Evolutionary conservation across 2,888 invertebrate species (phyloP), one percentile per base, ranked within the genome.

Genomic region (Drosophila meridiana): DNA sequence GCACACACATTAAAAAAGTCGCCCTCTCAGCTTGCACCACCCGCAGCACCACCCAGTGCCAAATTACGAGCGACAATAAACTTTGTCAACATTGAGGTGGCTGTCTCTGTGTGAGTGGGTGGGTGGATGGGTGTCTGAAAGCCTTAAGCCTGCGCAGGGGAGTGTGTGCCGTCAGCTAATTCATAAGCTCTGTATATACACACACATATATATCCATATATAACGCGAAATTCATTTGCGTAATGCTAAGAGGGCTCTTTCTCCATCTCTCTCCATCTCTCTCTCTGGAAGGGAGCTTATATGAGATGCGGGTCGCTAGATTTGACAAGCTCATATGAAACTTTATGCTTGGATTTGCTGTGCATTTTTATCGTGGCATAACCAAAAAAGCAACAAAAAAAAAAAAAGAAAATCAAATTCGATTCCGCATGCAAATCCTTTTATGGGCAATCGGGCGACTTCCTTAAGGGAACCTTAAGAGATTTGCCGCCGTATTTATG

Each of bases 31-130:
- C 30, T 26, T 48, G 61, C 62, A 57, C 30, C 76, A 71, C 74
- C 74, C 53, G 30, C 65, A 48, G 30, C 65, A 48, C 47, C 74
- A 57, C 66, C 65, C 58, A 66, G 36, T 56, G 60, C 42, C 76
- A 72, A 86, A 82, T 86, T 86, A 87, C 89, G 80, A 75, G 70
- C 73, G 61, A 78, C 83, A 80, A 89, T 89, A 89, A 89, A 89
- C 80, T 83, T 88, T 69, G 75, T 72, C 74, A 80, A 60, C 67
- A 63, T 66, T 60, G 53, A 68, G 70, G 72, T 66, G 64, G 26
- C 30, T n/a, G 48, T 13, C 40, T 30, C 43, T 62, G 48, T 47
- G 36, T 13, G 42, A n/a, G 50, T 60, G 59, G 48, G 32, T 28
- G 48, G 13, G 30, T 13, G 40, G 26, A 38, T 40, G 61, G n/a